Conservation (phyloP, 2,113 vertebrate genomes). For the Pungitius pungitius region DNA sequence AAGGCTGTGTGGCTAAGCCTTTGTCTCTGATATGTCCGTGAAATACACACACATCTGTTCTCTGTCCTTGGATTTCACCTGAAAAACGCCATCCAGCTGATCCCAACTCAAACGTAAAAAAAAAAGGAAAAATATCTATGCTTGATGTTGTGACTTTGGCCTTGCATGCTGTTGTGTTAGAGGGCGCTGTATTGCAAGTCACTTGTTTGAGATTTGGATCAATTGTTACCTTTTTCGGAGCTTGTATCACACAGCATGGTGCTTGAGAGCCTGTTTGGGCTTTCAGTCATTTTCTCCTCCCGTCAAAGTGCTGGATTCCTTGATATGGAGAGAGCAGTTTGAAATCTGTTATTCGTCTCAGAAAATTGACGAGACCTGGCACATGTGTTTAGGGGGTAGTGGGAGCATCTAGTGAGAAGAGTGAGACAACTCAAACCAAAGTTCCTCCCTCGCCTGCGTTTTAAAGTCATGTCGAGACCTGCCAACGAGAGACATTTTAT, state of each 20-base stretch:
- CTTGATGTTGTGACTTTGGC: slow-evolving; percentile 85
- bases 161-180: slow-evolving; percentile 93
- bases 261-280: slow-evolving; percentile 71
- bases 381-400: slow-evolving; percentile 86
- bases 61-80: slow-evolving; percentile 85
- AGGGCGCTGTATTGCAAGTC: slow-evolving; percentile 84
- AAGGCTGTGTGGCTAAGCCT: slow-evolving; percentile 95
- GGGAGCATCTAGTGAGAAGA: slow-evolving; percentile 86
- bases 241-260: slow-evolving; percentile 72
- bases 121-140: slow-evolving; percentile 38
- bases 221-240: slow-evolving; percentile 72
- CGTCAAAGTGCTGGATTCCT: slow-evolving; percentile 81
- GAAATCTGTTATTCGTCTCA: slow-evolving; percentile 86
- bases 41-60: slow-evolving; percentile 88
- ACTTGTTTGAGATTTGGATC: slow-evolving; percentile 81
- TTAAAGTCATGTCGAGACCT: slow-evolving; percentile 99
- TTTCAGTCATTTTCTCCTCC: slow-evolving; percentile 66
- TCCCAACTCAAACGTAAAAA: slow-evolving; percentile 79
- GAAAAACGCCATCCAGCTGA: slow-evolving; percentile 89
- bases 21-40: slow-evolving; percentile 74
- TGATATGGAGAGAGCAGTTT: slow-evolving; percentile 96
- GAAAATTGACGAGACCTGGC: slow-evolving; percentile 98
- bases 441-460: slow-evolving; percentile 98
- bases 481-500: slow-evolving; percentile 98
- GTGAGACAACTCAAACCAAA: slow-evolving; percentile 83